phyloP scores from a whole-genome alignment of 2,888 invertebrate species.

The Eupeodes luniger region DNA sequence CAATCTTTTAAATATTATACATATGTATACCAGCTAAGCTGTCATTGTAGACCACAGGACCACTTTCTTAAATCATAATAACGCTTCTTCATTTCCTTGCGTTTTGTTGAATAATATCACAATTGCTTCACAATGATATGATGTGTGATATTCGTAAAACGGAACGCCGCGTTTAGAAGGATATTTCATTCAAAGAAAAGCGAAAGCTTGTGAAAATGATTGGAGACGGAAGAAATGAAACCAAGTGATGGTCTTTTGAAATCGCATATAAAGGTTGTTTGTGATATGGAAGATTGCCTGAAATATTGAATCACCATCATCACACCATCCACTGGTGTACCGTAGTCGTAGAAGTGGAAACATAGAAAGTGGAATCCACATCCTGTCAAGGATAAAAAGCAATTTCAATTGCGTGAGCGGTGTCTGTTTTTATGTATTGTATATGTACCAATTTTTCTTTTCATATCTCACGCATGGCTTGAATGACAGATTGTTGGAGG shows the following conservation, averaged over 20 bases:
- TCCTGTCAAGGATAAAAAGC: constrained; percentile 26
- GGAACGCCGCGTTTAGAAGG: constrained; percentile 1
- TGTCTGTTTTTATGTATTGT: background rate
- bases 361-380: background rate
- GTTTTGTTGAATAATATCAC: constrained; percentile 17
- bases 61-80: constrained; percentile 33
- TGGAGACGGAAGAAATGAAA: background rate
- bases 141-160: constrained; percentile 19
- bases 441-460: constrained; percentile 17
- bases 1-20: constrained; percentile 33
- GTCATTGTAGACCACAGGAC: constrained; percentile 32
- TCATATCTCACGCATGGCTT: constrained; percentile 43
- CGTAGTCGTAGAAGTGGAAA: background rate
- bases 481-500: constrained; percentile 20
- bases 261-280: constrained; percentile 6
- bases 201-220: constrained; percentile 14
- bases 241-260: constrained; percentile 17
- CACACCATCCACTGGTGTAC: too few relatives aligned
- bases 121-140: background rate
- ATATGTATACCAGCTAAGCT: background rate
- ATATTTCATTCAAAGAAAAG: constrained; percentile 13
- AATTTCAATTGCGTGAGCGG: constrained; percentile 48
- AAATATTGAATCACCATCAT: constrained; percentile 22
- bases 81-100: constrained; percentile 7
- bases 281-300: constrained; percentile 19